A percentile compares a stretch with the other conserved stretches of the same genome.
Conservation (phyloP, 2,797 vertebrate genomes). For the Rhynchonycteris naso region DNA sequence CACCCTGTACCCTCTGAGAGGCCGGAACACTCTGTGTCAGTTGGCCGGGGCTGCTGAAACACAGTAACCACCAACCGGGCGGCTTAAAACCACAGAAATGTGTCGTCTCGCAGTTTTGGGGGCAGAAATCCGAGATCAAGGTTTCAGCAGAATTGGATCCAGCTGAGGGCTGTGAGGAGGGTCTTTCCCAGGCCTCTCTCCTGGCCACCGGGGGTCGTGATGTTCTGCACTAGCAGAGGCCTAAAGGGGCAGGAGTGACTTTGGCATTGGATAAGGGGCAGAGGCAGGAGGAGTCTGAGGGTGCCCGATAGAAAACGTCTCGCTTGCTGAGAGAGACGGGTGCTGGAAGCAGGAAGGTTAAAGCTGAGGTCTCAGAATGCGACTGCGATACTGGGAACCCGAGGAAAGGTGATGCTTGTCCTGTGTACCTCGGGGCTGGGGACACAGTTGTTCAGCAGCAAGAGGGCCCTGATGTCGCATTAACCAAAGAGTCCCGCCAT, state of each 20-base stretch:
- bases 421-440: not conserved
- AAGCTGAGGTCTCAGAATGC: not conserved
- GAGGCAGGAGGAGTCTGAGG: not conserved
- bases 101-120: not conserved
- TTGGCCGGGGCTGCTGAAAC: not conserved
- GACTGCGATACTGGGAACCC: accelerated
- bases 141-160: too few species aligned
- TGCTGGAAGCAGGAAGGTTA: not conserved
- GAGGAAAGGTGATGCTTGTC: not conserved
- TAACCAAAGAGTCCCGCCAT: accelerated
- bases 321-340: not conserved
- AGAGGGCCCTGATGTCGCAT: not conserved
- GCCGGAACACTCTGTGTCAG: accelerated
- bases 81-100: not conserved
- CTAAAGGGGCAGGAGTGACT: not conserved
- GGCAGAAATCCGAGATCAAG: not conserved
- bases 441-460: not conserved
- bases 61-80: not conserved
- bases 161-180: not conserved
- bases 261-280: not conserved
- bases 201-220: not conserved
- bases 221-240: not conserved
- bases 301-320: not conserved
- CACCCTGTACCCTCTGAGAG: not conserved
- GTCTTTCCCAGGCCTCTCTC: not conserved